These are phyloP conservation scores for Petrocephalus schoutedeni DNA, from an alignment of 2,797 vertebrate species.

Conservation along the genomic window DNA sequence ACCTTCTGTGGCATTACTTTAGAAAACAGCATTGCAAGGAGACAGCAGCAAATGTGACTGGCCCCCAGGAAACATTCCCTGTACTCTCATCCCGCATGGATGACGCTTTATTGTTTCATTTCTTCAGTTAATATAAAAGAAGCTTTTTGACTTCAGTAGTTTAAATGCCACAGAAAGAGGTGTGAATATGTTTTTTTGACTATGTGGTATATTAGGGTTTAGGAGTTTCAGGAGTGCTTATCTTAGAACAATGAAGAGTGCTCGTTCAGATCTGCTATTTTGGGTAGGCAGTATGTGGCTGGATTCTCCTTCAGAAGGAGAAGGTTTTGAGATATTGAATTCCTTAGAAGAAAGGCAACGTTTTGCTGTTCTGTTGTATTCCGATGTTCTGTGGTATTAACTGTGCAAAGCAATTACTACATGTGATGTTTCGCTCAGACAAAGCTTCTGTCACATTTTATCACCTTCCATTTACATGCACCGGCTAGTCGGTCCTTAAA, in stretches of 20 bases:
- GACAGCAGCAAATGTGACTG: conserved; percentile 55
- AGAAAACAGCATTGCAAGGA: conserved; percentile 44
- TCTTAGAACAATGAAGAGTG: neutral
- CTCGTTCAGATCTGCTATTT: conserved; percentile 1
- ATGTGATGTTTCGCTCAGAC: conserved; percentile 42
- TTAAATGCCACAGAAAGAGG: neutral
- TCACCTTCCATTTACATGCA: neutral
- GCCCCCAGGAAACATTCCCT: conserved; percentile 57
- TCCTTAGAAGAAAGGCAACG: neutral
- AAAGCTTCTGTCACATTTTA: neutral
- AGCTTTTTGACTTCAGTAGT: neutral
- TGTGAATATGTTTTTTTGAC: neutral
- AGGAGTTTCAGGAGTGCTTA: neutral
- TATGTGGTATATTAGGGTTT: neutral
- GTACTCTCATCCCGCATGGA: conserved; percentile 47
- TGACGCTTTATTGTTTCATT: conserved; percentile 42
- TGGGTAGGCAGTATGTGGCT: neutral
- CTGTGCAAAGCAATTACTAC: conserved; percentile 58
- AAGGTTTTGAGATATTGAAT: neutral
- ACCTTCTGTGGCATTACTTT: conserved; percentile 48
- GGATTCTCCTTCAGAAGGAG: neutral
- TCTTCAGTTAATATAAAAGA: conserved; percentile 45
- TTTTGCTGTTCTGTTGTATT: conserved; percentile 55
- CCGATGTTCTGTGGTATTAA: conserved; percentile 57
- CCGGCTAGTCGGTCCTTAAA: neutral